phyloP scores from a whole-genome alignment of 2,113 vertebrate genomes.

The Scatophagus argus region DNA sequence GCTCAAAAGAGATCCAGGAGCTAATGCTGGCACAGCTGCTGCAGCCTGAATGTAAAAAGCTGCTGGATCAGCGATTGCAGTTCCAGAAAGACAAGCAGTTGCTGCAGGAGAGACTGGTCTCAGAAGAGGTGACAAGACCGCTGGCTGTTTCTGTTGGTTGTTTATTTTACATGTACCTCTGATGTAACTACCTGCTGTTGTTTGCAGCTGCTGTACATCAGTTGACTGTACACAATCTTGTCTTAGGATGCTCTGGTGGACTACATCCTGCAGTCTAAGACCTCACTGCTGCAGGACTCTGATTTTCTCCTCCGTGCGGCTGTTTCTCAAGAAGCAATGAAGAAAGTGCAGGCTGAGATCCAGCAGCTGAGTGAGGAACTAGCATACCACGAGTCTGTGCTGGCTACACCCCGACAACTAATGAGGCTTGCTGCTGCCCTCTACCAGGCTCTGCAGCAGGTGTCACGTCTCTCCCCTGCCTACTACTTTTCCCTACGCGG shows the following conservation, averaged over 20 bases:
- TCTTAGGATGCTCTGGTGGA: conserved; percentile 78
- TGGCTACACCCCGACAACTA: conserved; percentile 62
- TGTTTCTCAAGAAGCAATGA: conserved; percentile 66
- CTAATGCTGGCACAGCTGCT: conserved; percentile 85
- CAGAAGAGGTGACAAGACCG: conserved; percentile 72
- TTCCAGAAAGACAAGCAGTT: conserved; percentile 73
- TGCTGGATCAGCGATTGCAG: conserved; percentile 73
- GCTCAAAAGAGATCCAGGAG: conserved; percentile 81
- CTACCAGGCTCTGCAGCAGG: conserved; percentile 80
- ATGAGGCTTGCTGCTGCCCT: conserved; percentile 73
- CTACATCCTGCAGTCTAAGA: conserved; percentile 66
- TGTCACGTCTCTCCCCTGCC: conserved; percentile 81
- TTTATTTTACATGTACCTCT: too few species aligned
- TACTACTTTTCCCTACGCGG: conserved; percentile 80
- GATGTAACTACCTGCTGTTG: neutral
- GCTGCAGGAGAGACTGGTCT: conserved; percentile 68
- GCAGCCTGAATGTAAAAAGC: conserved; percentile 66
- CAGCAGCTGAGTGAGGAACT: conserved; percentile 71
- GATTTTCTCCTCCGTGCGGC: conserved; percentile 71
- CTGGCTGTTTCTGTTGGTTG: neutral
- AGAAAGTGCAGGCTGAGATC: conserved; percentile 57
- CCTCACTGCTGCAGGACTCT: conserved; percentile 56
- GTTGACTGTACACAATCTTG: conserved; percentile 12
- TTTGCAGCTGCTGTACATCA: neutral
- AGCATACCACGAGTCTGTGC: conserved; percentile 49